Evolutionary conservation across 2,113 vertebrate species (phyloP).

Genomic region (Lagenorhynchus albirostris): DNA sequence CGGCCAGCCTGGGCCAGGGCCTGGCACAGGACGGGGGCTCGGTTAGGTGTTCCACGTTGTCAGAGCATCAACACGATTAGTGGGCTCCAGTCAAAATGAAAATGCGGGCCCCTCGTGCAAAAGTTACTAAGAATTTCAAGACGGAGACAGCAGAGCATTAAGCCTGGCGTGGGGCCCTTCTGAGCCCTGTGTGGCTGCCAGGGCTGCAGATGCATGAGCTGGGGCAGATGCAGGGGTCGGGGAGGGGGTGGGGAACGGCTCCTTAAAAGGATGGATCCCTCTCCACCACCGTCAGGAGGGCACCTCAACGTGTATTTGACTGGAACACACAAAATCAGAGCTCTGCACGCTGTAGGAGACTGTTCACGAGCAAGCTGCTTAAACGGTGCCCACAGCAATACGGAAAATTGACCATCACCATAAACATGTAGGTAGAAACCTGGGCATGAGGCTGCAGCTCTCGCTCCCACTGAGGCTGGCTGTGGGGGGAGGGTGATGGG

Average conservation of each 20-base stretch:
- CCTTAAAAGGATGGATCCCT: neutral
- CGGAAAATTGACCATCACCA: accelerated
- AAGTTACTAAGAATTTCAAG: neutral
- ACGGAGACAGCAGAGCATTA: neutral
- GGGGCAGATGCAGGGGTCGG: neutral
- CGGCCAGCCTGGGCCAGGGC: neutral
- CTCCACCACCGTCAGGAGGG: accelerated
- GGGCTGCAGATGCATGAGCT: accelerated
- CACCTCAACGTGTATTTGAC: accelerated
- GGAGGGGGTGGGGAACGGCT: neutral
- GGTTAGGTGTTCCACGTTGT: accelerated
- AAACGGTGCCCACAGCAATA: accelerated
- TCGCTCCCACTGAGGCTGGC: accelerated
- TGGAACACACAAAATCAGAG: neutral
- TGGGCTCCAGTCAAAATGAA: neutral
- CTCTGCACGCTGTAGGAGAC: accelerated
- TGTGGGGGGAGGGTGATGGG: neutral
- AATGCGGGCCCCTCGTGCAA: neutral
- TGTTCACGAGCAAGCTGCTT: accelerated
- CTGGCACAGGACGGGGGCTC: neutral
- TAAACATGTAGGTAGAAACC: accelerated
- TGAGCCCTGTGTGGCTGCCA: neutral
- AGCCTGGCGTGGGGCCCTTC: accelerated
- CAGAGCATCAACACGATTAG: accelerated
- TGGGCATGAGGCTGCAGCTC: neutral